A percentile compares a stretch with the other conserved stretches of the same genome.
Evolutionary conservation across 2,113 vertebrate genomes (phyloP).

Genomic region (Australoheros scitulus): DNA sequence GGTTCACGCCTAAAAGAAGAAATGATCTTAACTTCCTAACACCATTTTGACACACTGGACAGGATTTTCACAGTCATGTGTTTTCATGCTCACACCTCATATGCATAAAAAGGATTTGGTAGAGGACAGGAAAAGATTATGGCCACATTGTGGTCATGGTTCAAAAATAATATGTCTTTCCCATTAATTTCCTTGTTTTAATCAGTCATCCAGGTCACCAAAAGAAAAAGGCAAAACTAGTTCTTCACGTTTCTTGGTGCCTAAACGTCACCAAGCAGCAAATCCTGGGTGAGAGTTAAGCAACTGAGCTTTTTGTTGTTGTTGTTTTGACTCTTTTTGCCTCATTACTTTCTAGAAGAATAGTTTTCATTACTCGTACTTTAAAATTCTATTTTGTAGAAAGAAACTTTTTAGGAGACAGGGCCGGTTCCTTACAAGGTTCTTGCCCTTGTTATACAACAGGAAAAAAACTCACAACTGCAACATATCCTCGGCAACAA

Average conservation of each 20-base stretch:
- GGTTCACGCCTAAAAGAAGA: background rate
- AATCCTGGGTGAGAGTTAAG: background rate
- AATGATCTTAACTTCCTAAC: background rate
- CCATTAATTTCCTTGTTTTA: background rate
- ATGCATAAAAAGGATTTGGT: too few relatives aligned
- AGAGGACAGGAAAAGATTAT: background rate
- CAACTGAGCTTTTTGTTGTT: background rate
- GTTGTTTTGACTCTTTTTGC: background rate
- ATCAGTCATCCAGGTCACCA: background rate
- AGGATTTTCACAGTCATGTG: too few relatives aligned
- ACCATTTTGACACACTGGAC: too few relatives aligned
- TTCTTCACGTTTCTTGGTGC: rapidly evolving
- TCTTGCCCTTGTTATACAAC: background rate
- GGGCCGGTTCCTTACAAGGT: background rate
- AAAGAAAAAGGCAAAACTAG: background rate
- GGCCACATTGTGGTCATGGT: background rate
- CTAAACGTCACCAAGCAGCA: background rate
- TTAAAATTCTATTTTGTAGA: background rate
- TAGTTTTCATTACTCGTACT: background rate
- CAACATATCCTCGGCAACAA: background rate
- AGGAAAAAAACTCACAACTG: background rate
- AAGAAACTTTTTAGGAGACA: background rate
- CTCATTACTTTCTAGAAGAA: background rate
- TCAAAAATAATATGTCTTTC: background rate
- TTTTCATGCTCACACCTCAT: too few relatives aligned